A percentile compares a stretch with the other conserved stretches of the same genome.
Conservation (phyloP, 2,113 vertebrate genomes). For the Nanorana parkeri region DNA sequence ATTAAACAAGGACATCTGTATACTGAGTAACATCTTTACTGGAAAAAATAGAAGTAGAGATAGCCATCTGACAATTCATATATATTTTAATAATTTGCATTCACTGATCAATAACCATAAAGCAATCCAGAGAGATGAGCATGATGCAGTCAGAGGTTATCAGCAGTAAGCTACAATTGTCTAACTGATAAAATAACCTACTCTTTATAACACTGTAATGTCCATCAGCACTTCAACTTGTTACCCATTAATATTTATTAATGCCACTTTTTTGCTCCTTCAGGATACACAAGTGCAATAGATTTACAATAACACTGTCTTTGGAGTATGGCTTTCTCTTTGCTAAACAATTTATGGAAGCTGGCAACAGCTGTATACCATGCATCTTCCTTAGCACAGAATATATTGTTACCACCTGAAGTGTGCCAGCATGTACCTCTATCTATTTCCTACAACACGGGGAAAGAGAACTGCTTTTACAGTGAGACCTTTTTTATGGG, state of each 20-base stretch:
- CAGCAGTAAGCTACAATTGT: not conserved
- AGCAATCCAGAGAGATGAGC: not conserved
- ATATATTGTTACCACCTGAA: constrained; percentile 5
- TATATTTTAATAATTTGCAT: constrained; percentile 26
- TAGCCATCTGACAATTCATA: constrained; percentile 25
- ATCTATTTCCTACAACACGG: not conserved
- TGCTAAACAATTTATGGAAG: no score
- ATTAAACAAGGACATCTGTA: no score
- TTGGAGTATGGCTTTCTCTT: not conserved
- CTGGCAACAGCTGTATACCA: not conserved
- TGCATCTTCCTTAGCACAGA: not conserved
- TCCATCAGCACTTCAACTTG: constrained; percentile 13
- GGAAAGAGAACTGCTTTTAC: no score
- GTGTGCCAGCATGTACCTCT: not conserved
- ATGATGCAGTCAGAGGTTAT: not conserved
- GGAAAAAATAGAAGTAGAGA: not conserved
- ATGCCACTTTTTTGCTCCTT: constrained; percentile 1
- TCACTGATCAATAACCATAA: constrained; percentile 40
- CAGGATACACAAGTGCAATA: not conserved
- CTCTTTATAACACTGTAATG: not conserved
- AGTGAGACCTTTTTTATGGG: no score
- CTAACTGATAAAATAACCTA: constrained; percentile 15
- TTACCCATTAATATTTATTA: constrained; percentile 32
- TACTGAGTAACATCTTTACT: not conserved
- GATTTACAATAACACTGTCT: not conserved